Evolutionary conservation across 1,140 invertebrate species (phyloP).

Genomic region (Drosophila melanica): DNA sequence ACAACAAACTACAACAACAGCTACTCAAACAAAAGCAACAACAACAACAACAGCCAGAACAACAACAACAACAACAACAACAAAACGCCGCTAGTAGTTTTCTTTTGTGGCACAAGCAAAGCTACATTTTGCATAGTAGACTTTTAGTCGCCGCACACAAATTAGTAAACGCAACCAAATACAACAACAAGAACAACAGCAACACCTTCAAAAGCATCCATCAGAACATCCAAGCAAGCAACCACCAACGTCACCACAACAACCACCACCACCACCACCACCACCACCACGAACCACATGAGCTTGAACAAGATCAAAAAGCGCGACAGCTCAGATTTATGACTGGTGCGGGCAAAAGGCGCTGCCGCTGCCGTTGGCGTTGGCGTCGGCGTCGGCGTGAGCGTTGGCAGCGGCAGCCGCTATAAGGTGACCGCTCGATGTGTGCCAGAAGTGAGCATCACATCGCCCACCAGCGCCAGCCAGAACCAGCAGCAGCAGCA

Average conservation of each 20-base stretch:
- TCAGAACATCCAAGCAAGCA: slow-evolving; percentile 31
- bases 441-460: slow-evolving; percentile 82
- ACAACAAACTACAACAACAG: slow-evolving; percentile 21
- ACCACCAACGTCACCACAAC: slow-evolving; percentile 22
- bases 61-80: slow-evolving; percentile 34
- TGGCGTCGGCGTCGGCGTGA: slow-evolving; percentile 65
- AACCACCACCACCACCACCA: slow-evolving; percentile 25
- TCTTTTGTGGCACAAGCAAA: slow-evolving; percentile 70
- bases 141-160: slow-evolving; percentile 73
- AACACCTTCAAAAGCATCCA: slow-evolving; percentile 56
- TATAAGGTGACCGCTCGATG: slow-evolving; percentile 83
- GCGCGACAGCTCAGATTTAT: slow-evolving; percentile 83
- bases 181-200: slow-evolving; percentile 43
- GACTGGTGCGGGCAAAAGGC: slow-evolving; percentile 80
- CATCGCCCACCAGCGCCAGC: slow-evolving; percentile 72
- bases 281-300: slow-evolving; percentile 75
- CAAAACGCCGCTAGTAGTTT: slow-evolving; percentile 71
- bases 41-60: slow-evolving; percentile 20
- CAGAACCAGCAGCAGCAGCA: slow-evolving; percentile 29
- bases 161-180: slow-evolving; percentile 39
- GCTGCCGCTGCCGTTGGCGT: slow-evolving; percentile 52
- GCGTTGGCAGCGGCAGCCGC: slow-evolving; percentile 73
- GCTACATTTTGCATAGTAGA: slow-evolving; percentile 73
- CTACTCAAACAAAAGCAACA: slow-evolving; percentile 37
- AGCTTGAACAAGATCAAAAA: slow-evolving; percentile 83